Evolutionary conservation across 2,113 vertebrate genomes (phyloP).

Genomic region (Aegypius monachus): DNA sequence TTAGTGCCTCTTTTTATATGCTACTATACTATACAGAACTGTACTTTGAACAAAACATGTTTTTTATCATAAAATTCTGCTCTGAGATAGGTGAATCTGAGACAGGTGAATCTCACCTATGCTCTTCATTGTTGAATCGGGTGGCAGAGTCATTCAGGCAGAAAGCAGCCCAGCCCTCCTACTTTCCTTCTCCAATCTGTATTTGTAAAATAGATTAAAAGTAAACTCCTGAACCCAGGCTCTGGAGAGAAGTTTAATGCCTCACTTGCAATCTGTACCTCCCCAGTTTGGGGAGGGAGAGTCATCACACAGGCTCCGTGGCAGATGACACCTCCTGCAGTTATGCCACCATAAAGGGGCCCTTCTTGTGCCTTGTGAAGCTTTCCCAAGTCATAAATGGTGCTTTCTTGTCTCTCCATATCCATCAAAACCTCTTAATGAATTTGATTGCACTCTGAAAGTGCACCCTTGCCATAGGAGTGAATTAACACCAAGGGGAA

Average conservation of each 20-base stretch:
- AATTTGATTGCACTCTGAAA: not conserved
- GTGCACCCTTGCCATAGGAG: not conserved
- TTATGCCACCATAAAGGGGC: not conserved
- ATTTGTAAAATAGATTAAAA: not conserved
- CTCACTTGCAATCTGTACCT: not conserved
- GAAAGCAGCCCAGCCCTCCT: not conserved
- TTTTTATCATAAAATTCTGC: not conserved
- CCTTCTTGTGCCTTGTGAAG: not conserved
- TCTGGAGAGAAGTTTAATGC: not conserved
- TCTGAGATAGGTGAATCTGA: not conserved
- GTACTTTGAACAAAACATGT: not conserved
- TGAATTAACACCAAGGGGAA: not conserved
- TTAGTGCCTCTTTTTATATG: not conserved
- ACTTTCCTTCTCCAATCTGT: not conserved
- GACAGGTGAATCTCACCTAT: not conserved
- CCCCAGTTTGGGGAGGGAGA: not conserved
- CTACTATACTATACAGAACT: not conserved
- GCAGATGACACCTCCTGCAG: conserved; percentile 15
- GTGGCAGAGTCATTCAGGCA: not conserved
- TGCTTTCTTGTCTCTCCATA: conserved; percentile 5
- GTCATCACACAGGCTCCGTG: not conserved
- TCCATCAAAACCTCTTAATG: conserved; percentile 38
- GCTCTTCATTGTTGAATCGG: not conserved
- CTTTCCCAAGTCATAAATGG: not conserved
- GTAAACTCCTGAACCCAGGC: not conserved